Percentiles rank a stretch among this genome's conserved stretches.
These are phyloP conservation scores for Psittacus erithacus DNA, from an alignment of 2,113 vertebrate genomes.

Conservation along the genomic window DNA sequence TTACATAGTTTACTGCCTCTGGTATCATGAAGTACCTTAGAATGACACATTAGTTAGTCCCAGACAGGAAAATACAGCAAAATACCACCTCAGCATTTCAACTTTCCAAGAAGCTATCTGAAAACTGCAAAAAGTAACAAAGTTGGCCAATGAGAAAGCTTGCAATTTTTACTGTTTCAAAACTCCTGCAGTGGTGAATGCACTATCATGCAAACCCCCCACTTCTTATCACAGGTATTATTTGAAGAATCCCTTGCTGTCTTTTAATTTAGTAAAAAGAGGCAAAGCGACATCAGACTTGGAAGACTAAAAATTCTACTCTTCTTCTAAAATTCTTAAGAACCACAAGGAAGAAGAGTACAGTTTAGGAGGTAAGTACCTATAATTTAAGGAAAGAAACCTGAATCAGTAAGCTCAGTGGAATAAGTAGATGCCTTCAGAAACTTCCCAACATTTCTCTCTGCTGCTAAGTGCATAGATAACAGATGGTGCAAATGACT, in stretches of 20 bases:
- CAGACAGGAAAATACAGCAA: background rate
- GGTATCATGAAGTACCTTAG: background rate
- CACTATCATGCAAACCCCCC: background rate
- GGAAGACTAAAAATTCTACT: background rate
- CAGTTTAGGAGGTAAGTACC: background rate
- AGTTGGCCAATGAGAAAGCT: background rate
- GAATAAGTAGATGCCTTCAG: conserved; percentile 51
- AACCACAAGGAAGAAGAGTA: background rate
- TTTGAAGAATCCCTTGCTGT: background rate
- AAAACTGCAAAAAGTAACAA: background rate
- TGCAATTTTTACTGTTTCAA: background rate
- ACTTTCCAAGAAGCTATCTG: background rate
- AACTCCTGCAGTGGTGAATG: background rate
- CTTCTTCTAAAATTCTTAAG: background rate
- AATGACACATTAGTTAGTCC: background rate
- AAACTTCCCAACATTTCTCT: conserved; percentile 41
- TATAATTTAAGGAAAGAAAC: background rate
- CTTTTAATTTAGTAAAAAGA: background rate
- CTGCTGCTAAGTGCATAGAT: background rate
- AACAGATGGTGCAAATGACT: conserved; percentile 57
- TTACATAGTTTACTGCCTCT: background rate
- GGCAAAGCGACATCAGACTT: background rate
- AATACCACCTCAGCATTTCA: background rate
- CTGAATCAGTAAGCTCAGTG: background rate
- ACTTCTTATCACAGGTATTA: background rate